These are phyloP conservation scores for Mustela nigripes DNA, from an alignment of 2,113 vertebrate species.

Conservation along the genomic window DNA sequence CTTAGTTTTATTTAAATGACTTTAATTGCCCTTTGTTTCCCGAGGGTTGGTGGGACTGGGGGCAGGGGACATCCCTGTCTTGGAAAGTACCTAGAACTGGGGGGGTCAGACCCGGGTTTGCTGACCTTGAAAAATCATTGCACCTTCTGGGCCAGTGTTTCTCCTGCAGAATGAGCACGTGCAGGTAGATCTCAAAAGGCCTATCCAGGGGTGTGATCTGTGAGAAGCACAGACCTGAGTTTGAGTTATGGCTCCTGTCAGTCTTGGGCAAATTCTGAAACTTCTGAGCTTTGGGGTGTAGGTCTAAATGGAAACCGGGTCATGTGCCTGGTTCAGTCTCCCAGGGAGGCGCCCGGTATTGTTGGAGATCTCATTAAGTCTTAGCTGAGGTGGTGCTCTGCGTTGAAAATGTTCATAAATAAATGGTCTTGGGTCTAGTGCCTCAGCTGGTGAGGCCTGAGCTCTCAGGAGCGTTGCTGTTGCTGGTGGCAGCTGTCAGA, in stretches of 20 bases:
- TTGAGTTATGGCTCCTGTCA: neutral
- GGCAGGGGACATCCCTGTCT: neutral
- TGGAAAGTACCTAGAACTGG: too few relatives aligned
- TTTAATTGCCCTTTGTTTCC: constrained; percentile 64
- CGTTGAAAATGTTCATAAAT: neutral
- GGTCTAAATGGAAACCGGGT: neutral
- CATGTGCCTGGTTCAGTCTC: neutral
- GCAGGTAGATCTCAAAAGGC: neutral
- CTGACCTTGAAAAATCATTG: neutral
- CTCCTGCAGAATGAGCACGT: neutral
- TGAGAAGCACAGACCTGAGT: neutral
- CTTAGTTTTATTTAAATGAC: constrained; percentile 72
- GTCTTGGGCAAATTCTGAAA: neutral
- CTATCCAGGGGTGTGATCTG: neutral
- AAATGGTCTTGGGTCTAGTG: neutral
- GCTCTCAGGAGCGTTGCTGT: neutral
- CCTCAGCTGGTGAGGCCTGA: neutral
- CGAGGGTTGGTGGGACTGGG: neutral
- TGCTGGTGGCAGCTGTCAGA: neutral
- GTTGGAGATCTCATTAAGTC: neutral
- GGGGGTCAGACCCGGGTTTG: neutral
- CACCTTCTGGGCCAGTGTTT: neutral
- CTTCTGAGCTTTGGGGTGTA: neutral
- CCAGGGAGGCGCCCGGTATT: neutral
- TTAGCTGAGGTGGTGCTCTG: neutral